Percentiles rank a stretch among this genome's conserved stretches.
Conservation (phyloP, 2,797 vertebrate species). For the Vespertilio murinus region DNA sequence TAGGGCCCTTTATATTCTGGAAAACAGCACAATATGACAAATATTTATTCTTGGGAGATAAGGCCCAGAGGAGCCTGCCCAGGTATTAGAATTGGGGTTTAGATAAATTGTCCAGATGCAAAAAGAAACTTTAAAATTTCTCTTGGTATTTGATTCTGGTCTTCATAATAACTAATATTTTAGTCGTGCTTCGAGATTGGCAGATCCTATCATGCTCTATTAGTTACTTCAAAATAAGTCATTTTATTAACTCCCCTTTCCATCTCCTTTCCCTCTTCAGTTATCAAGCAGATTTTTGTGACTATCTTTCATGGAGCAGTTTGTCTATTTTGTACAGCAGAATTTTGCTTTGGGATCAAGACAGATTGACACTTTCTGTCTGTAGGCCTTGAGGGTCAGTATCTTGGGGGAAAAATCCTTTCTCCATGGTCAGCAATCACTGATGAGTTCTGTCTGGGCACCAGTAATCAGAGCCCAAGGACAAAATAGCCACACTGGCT, state of each 20-base stretch:
- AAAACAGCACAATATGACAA: slow-evolving; percentile 37
- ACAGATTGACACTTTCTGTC: neutral
- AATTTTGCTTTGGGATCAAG: slow-evolving; percentile 55
- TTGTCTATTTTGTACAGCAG: slow-evolving; percentile 32
- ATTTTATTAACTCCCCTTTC: slow-evolving; percentile 48
- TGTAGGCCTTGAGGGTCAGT: neutral
- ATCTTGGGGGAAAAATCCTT: neutral
- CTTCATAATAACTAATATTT: slow-evolving; percentile 30
- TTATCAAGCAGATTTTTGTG: neutral
- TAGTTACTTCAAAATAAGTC: neutral
- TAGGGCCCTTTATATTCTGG: neutral
- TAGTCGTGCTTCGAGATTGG: neutral
- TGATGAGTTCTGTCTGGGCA: slow-evolving; percentile 15
- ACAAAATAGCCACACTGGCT: neutral
- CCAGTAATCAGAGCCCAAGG: slow-evolving; percentile 11
- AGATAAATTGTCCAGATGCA: slow-evolving; percentile 39
- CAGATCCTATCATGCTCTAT: neutral
- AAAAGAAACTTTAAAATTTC: slow-evolving; percentile 36
- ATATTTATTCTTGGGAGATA: slow-evolving; percentile 47
- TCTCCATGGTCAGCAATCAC: neutral
- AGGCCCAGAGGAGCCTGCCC: neutral
- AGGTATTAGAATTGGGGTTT: neutral
- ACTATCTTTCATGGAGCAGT: neutral
- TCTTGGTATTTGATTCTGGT: neutral
- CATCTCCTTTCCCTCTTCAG: neutral